Base-by-base conservation (phyloP, 2,888 invertebrate genomes). In the Hymenopus coronatus region DNA sequence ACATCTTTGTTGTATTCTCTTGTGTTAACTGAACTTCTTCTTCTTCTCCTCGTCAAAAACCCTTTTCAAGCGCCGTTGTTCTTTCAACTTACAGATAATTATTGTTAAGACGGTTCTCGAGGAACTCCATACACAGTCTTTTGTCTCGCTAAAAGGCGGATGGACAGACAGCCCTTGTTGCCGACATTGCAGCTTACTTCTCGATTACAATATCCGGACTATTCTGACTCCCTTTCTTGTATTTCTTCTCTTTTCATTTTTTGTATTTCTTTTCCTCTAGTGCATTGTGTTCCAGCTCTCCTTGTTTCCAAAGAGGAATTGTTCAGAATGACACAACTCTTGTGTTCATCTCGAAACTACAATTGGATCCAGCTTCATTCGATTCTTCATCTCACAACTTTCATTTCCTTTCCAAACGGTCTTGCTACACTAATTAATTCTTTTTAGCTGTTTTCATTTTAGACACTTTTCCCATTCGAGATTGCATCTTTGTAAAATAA, bases 21-120 rank as follows among this genome's bases (percentile, higher is more conserved):
- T 84, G 84, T 84, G 54, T 70, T 70, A 70, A 70, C 54, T 70
- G 54, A 70, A 70, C 33, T 84, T 84, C 28, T 84, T 84, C 30
- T 30, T 30, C 28, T 30, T 83, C 84, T 33, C 14, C 46, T 27
- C 54, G 54, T 70, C 54, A 20, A 70, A 70, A 70, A 85, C 20
- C 85, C 85, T 33, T 85, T 85, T 46, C 85, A 85, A 70, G 54
- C 54, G 54, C 85, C 54, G 85, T 85, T 85, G 85, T 85, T 87
- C 87, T 87, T 86, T 86, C 86, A 86, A 86, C 86, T 86, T 27
- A 86, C n/a, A 86, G 87, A 87, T 87, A 87, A 87, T 87, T 87
- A 87, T 87, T 87, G 87, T 87, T 70, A 82, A 87, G 87, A 87
- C 87, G 12, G 81, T 86, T 70, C 54, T 70, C 54, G 46, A 28